A percentile compares a stretch with the other conserved stretches of the same genome.
Evolutionary conservation across 1,140 invertebrate species (phyloP).

Genomic region (Sinella curviseta): DNA sequence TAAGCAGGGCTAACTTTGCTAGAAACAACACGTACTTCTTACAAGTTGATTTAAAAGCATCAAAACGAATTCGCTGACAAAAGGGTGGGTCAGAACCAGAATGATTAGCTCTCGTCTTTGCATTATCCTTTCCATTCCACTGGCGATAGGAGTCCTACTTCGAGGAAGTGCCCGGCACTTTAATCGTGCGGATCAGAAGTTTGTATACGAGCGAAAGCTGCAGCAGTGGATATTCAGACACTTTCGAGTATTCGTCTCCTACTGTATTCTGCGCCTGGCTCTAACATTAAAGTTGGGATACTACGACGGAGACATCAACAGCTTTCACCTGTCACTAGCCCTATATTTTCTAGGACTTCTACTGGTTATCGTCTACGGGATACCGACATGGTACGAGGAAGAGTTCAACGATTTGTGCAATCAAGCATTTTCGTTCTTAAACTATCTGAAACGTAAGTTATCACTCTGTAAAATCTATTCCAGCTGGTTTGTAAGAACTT

Average conservation of each 20-base stretch:
- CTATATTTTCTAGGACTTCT: not conserved
- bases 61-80: no score
- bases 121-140: no score
- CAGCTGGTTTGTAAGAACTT: not conserved
- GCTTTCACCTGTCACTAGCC: not conserved
- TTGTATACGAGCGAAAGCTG: no score
- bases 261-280: not conserved
- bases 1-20: no score
- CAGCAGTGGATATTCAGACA: no score
- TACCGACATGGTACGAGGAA: not conserved
- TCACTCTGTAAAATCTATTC: not conserved
- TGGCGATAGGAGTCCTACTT: no score
- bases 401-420: not conserved
- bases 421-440: not conserved
- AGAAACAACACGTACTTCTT: no score
- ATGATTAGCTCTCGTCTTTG: no score
- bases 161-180: no score
- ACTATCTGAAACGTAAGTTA: not conserved
- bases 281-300: not conserved
- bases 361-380: not conserved
- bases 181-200: no score
- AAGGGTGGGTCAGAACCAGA: no score
- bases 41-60: no score
- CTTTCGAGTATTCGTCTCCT: not conserved
- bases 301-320: not conserved